Evolutionary conservation across 2,888 invertebrate species (phyloP), one percentile per base, ranked within the genome.

Genomic region (Coenonympha arcania): DNA sequence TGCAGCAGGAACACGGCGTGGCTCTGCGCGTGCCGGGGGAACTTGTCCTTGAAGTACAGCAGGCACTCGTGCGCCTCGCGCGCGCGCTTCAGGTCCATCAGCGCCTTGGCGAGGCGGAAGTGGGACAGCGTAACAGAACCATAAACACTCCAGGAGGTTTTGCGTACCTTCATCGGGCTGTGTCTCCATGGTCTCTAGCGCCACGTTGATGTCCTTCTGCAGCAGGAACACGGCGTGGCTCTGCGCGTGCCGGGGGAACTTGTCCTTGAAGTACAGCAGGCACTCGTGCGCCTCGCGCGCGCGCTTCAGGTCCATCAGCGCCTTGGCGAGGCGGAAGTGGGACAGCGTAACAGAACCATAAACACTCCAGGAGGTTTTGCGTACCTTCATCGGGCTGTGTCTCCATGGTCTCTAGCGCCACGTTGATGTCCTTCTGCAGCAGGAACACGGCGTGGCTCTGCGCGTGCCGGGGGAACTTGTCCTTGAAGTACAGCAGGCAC

Each of bases 81-180:
- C 0, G 89, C 88, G 60, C 92, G 88, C 52, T 91, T 89, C 56
- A 96, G 78, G 69, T 93, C 93, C 71, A 91, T 89, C 13, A 96
- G 87, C 13, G 94, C 93, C 66, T 93, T 89, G 49, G 92, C 94
- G 68, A 98, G 78, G 49, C 95, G 88, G 78, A 91, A 92, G 65
- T 91, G 90, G 0, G 91, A 90, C 76, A n/a, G n/a, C n/a, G n/a
- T n/a, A n/a, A n/a, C n/a, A n/a, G n/a, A n/a, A n/a, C n/a, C n/a
- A n/a, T n/a, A n/a, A n/a, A n/a, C n/a, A n/a, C n/a, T n/a, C n/a
- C n/a, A n/a, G n/a, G n/a, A n/a, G 15, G 16, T 6, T 8, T 8
- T 8, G 20, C 13, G 4, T 62, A 79, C 84, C 78, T 69, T 81
- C 85, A 55, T 83, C 82, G 0, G 73, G 73, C 37, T 73, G 73